Conservation (phyloP, 2,888 invertebrate species). For the Linnaemya vulpina region DNA sequence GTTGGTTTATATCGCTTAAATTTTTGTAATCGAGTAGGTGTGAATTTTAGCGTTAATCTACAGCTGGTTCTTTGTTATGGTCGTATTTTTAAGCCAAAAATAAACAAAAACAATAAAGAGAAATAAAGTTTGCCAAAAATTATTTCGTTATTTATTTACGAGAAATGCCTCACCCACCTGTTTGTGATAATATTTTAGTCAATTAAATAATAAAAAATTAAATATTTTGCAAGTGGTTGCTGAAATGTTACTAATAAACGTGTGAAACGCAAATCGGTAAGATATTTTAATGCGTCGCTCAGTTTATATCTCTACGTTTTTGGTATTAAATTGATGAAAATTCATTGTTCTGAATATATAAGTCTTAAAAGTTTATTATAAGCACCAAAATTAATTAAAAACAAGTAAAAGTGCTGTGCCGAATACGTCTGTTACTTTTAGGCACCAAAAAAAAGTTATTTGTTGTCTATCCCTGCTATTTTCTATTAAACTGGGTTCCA, state of each 20-base stretch:
- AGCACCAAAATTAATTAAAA: too few species aligned
- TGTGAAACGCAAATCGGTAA: not conserved
- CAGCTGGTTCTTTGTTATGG: not conserved
- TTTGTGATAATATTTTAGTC: not conserved
- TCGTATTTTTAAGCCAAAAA: not conserved
- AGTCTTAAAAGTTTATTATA: too few species aligned
- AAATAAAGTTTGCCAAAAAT: conserved; percentile 40
- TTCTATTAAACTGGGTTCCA: too few species aligned
- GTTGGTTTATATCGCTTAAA: not conserved
- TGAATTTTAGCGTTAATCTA: conserved; percentile 19
- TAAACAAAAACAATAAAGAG: not conserved
- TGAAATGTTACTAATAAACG: not conserved
- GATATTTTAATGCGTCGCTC: not conserved
- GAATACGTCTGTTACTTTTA: too few species aligned
- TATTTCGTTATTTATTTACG: not conserved
- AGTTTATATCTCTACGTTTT: too few species aligned
- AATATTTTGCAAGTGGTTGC: not conserved
- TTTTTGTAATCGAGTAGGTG: conserved; percentile 42
- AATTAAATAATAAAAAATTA: not conserved
- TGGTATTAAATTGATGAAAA: too few species aligned
- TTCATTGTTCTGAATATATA: too few species aligned
- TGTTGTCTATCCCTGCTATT: too few species aligned
- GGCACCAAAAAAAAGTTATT: too few species aligned
- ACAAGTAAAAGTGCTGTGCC: too few species aligned
- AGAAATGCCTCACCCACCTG: conserved; percentile 24